phyloP scores from a whole-genome alignment of 2,113 vertebrate genomes.

The Hippocampus comes region DNA sequence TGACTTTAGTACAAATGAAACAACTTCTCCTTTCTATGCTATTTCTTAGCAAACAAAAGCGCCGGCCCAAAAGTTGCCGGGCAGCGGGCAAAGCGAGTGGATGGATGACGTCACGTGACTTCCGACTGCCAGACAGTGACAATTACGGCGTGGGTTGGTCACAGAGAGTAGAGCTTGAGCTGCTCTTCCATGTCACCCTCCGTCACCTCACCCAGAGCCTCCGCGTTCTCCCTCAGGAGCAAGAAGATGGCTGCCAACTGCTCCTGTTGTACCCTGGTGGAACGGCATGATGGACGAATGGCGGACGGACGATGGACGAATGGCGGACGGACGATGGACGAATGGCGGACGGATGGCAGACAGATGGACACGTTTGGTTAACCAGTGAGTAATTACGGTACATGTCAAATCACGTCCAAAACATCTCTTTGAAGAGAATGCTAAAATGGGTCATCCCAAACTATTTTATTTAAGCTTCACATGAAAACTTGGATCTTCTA shows the following conservation, averaged over 20 bases:
- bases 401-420: neutral
- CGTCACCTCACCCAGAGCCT: constrained; percentile 85
- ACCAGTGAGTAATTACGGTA: neutral
- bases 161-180: constrained; percentile 60
- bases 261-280: constrained; percentile 84
- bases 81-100: no score
- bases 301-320: neutral
- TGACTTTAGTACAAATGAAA: neutral
- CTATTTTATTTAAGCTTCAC: neutral
- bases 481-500: neutral
- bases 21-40: neutral
- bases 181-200: constrained; percentile 86
- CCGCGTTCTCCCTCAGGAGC: constrained; percentile 84
- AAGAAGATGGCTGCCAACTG: constrained; percentile 91
- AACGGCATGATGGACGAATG: neutral
- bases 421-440: neutral
- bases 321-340: neutral
- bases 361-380: neutral
- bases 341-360: neutral
- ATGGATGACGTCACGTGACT: neutral
- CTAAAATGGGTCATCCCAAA: neutral
- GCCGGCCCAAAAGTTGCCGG: no score
- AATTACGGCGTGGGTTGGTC: neutral
- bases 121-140: neutral
- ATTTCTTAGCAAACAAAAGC: neutral